Percentiles rank a stretch among this genome's conserved stretches.
Evolutionary conservation across 2,113 vertebrate species (phyloP).

Genomic region (Axis porcinus): DNA sequence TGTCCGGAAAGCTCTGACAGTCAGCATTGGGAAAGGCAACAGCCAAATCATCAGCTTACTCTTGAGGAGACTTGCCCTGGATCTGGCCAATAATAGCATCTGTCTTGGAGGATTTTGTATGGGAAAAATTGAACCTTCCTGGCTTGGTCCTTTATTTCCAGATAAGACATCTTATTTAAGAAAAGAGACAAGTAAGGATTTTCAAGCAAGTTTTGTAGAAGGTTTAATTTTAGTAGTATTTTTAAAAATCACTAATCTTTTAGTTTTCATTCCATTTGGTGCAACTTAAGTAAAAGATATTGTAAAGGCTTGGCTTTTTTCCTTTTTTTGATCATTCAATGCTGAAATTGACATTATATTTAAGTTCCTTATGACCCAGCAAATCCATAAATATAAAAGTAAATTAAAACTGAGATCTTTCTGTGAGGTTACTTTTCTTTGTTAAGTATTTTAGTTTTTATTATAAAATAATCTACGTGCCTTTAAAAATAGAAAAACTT

Average conservation of each 20-base stretch:
- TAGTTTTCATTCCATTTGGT: not conserved
- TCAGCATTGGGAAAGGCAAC: conserved; percentile 87
- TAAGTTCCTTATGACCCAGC: not conserved
- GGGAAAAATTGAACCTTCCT: conserved; percentile 88
- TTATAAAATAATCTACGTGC: not conserved
- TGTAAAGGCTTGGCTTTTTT: not conserved
- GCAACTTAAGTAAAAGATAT: not conserved
- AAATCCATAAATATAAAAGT: not conserved
- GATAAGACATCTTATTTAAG: conserved; percentile 79
- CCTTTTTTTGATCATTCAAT: not conserved
- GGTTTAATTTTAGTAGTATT: not conserved
- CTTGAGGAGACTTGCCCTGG: conserved; percentile 90
- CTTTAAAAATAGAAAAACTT: not conserved
- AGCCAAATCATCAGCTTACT: conserved; percentile 88
- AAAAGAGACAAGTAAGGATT: conserved; percentile 79
- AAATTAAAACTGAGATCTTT: not conserved
- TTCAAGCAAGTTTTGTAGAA: not conserved
- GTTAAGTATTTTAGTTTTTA: not conserved
- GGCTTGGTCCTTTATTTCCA: conserved; percentile 91
- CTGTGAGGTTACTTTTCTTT: not conserved
- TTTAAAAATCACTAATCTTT: not conserved
- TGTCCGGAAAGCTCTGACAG: conserved; percentile 85
- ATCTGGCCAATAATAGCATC: conserved; percentile 89
- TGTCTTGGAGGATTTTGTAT: conserved; percentile 94
- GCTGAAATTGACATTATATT: not conserved